Base-by-base conservation (phyloP, 2,888 invertebrate species). In the Agonopterix alstromeriana region DNA sequence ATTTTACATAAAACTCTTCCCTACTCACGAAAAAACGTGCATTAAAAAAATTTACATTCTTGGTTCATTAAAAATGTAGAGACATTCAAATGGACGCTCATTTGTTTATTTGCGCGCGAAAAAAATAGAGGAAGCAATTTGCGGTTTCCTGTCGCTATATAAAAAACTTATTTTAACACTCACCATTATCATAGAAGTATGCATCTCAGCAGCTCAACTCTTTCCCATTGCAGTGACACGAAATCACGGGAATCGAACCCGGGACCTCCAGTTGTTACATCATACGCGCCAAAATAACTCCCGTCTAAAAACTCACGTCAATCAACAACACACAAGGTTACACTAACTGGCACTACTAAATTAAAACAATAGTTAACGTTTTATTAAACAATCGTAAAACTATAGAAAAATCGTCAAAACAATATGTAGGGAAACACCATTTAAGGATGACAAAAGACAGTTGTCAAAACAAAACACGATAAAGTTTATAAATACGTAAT, bases 181-280 rank as follows among this genome's bases (percentile, higher is more conserved):
- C 57, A 87, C 87, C 87, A 88, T 87, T 79, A 86, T 87, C 68
- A 88, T 81, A 69, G 87, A 87, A 72, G 86, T 83, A 63, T 87
- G 86, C 87, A 87, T 87, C 48, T 58, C 69, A 47, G 48, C 50
- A 36, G 50, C 53, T 76, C 74, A 77, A 58, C 67, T 66, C 61
- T 64, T 57, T 11, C 56, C 55, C 59, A 63, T 66, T 57, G 70
- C 84, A 76, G 63, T 56, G 27, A 27, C 27, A 27, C 27, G 27
- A 27, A 27, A 27, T 27, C 58, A 58, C 76, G 78, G 83, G 83
- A 78, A 53, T 74, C 77, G 67, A 82, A 81, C 79, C 81, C 77
- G 64, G 70, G 67, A 71, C 76, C 67, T 61, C 65, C 64, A 57
- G 49, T 65, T 61, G 66, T 84, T 83, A 86, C 85, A 86, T 87